Evolutionary conservation across 2,888 invertebrate genomes (phyloP), one percentile per base, ranked within the genome.

Genomic region (Lycia hirtaria): DNA sequence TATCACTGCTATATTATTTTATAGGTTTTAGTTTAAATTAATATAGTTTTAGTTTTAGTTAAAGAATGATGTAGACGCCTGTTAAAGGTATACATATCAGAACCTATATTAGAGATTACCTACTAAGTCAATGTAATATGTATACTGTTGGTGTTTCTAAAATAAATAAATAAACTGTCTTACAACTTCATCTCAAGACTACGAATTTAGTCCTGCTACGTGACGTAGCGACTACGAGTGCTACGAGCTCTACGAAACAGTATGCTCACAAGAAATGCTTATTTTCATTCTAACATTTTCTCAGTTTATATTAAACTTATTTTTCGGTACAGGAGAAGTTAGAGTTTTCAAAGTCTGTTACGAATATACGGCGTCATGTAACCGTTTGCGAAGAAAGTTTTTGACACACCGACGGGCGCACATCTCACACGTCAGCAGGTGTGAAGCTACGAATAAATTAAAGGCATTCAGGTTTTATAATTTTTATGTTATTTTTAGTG

Each of bases 311-410:
- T 35, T 20, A 20, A 26, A 51, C 33, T 37, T 12, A 45, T 52
- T 19, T 37, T 44, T 38, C 14, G 37, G 30, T 30, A 20, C 20
- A 35, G 10, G 43, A 35, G 24, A 52, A 45, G 53, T 53, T 53
- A 17, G 38, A 40, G 3, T n/a, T n/a, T 19, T 6, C 14, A 22
- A 22, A 6, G 30, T 32, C 22, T 12, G n/a, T 17, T 52, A 40
- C 19, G 32, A 37, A 45, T 45, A 30, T 32, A 28, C 40, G 33
- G 14, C 19, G 40, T 47, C 48, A 43, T 24, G 30, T 37, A 24
- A 37, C 24, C 47, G 22, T 22, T 56, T 32, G 32, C 30, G 32
- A 32, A 56, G 44, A 56, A 56, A 56, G 32, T 50, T 56, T 49
- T 15, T 56, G 50, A 45, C 56, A 50, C 32, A 5, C 32, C 43